phyloP scores from a whole-genome alignment of 2,888 invertebrate genomes.

The Koerneria pararmatus region DNA sequence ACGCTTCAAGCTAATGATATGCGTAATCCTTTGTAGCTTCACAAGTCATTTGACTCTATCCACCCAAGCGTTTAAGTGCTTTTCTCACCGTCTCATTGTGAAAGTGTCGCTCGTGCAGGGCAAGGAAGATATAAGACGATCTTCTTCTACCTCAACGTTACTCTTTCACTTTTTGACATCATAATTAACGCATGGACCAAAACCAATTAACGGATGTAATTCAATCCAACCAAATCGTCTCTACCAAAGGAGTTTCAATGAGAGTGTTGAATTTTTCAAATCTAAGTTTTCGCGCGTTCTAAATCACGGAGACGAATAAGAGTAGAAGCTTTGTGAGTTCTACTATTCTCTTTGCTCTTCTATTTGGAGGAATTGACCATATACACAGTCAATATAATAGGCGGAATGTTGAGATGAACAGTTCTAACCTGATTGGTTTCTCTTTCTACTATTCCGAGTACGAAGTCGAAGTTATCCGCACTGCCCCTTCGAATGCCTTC shows the following conservation, averaged over 20 bases:
- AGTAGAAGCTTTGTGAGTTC: neutral
- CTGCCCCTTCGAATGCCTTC: slow-evolving; percentile 37
- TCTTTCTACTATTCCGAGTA: slow-evolving; percentile 8
- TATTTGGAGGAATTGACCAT: neutral
- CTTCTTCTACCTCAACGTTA: no score
- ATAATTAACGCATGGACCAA: no score
- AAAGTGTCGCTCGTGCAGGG: slow-evolving; percentile 17
- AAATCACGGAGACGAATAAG: neutral
- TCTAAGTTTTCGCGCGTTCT: neutral
- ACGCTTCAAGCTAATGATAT: no score
- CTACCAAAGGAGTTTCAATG: no score
- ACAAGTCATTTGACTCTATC: no score
- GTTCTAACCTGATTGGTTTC: slow-evolving; percentile 10
- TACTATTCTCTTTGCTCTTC: neutral
- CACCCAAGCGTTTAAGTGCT: no score
- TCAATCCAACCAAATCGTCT: no score
- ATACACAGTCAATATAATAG: neutral
- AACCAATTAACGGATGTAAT: no score
- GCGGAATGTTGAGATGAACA: neutral
- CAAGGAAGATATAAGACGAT: slow-evolving; percentile 8
- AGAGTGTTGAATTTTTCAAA: neutral
- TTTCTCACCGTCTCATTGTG: no score
- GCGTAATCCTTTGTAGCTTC: no score
- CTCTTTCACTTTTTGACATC: no score
- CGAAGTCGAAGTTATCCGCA: slow-evolving; percentile 21